Evolutionary conservation across 1,140 invertebrate species (phyloP), one percentile per base, ranked within the genome.

Genomic region (Hyles vespertilio): DNA sequence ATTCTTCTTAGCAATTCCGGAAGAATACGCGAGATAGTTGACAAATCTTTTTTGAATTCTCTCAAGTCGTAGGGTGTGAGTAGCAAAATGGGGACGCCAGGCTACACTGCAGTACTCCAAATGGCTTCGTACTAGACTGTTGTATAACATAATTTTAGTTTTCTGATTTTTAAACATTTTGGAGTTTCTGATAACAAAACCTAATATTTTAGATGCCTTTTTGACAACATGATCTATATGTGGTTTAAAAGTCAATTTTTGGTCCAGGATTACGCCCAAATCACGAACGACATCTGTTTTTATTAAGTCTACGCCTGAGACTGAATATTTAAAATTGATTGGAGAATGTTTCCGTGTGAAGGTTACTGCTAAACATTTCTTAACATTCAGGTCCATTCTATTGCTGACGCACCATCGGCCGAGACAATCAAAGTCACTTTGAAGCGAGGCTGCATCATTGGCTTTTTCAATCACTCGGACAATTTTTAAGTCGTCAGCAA

Each of bases 91-190:
- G 0, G 69, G 65, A 3, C 65, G 44, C 65, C 65, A 71, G 1
- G 64, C 65, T 8, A 59, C 51, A 50, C 46, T 32, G 45, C 60
- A 60, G 46, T 70, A 70, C 48, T 70, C 69, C 1, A 70, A 32
- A 3, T 62, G 11, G 44, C 59, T 70, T 3, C 61, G 49, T 9
- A 70, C 56, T 8, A 67, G 32, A 32, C 32, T 59, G 10, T 61
- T 63, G 32, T 58, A 71, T 3, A 71, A 8, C 6, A 47, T 5
- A 0, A 66, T 64, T 46, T 63, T 68, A 6, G 66, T 66, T 34
- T 59, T 53, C 10, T 2, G 10, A 12, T 62, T 51, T 49, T 47
- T 40, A 33, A 66, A 68, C 3, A 33, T n/a, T 52, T 62, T 71
- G 3, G 32, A 3, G 7, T 63, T 68, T 43, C 65, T 58, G 1